These are phyloP conservation scores for Ptilodon capucinus DNA, from an alignment of 2,888 invertebrate genomes.

Conservation along the genomic window DNA sequence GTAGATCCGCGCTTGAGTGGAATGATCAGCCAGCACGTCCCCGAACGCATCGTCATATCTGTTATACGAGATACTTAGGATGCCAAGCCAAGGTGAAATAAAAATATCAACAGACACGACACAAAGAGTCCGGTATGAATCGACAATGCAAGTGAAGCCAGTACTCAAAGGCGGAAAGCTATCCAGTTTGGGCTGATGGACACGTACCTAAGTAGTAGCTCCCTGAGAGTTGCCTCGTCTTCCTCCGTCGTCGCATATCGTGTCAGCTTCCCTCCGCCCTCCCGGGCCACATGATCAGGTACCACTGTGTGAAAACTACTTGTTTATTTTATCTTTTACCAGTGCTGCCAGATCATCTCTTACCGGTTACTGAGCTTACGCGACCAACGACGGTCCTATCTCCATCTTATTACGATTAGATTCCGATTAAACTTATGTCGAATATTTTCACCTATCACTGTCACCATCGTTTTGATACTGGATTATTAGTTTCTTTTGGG, in stretches of 20 bases:
- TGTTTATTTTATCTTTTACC: conserved; percentile 54
- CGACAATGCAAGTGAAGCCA: conserved; percentile 65
- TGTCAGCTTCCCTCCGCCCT: conserved; percentile 85
- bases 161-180: conserved; percentile 71
- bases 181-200: conserved; percentile 60
- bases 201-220: conserved; percentile 95
- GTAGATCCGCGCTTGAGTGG: too few species aligned
- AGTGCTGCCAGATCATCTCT: conserved; percentile 2
- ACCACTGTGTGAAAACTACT: conserved; percentile 78
- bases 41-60: conserved; percentile 67
- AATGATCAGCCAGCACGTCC: conserved; percentile 51
- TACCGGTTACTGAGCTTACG: background rate
- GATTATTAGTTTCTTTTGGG: too few species aligned
- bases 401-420: too few species aligned
- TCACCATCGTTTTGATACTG: too few species aligned
- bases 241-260: conserved; percentile 93
- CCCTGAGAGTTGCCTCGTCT: conserved; percentile 97
- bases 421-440: too few species aligned
- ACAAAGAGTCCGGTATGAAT: conserved; percentile 54
- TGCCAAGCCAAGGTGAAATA: conserved; percentile 64
- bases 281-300: conserved; percentile 81
- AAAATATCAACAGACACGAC: conserved; percentile 52
- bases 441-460: too few species aligned
- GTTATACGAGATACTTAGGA: conserved; percentile 76
- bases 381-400: too few species aligned